Evolutionary conservation across 2,888 invertebrate species (phyloP).

Genomic region (Xanthia icteritia): DNA sequence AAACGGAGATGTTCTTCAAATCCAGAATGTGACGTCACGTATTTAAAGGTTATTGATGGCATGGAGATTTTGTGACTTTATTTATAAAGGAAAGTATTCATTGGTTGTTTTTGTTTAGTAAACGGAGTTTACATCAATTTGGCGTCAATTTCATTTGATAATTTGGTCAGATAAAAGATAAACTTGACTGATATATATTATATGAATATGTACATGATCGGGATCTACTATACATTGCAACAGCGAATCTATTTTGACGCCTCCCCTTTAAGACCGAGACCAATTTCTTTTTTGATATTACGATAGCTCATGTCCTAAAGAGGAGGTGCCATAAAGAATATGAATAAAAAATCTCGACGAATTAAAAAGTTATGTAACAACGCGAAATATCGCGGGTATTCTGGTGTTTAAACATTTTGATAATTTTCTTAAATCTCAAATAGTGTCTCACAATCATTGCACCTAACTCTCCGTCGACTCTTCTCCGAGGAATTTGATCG

Average conservation of each 20-base stretch:
- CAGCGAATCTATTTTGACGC: no score
- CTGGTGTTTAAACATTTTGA: neutral
- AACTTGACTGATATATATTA: neutral
- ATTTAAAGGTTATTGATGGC: conserved; percentile 30
- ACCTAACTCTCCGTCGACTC: neutral
- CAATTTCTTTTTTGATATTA: no score
- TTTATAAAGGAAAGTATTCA: neutral
- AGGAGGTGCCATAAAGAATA: no score
- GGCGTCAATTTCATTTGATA: neutral
- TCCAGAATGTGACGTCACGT: conserved; percentile 35
- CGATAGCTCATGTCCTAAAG: no score
- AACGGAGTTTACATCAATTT: neutral
- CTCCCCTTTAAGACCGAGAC: no score
- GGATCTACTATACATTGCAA: neutral
- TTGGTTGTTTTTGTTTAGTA: neutral
- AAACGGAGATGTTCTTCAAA: conserved; percentile 45
- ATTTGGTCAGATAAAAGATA: neutral
- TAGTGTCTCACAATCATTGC: neutral
- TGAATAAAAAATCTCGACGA: no score
- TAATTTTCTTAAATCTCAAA: neutral
- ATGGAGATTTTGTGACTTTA: conserved; percentile 1
- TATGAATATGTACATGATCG: neutral
- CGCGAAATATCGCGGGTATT: no score
- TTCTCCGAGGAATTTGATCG: neutral
- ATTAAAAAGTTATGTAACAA: no score